A percentile compares a stretch with the other conserved stretches of the same genome.
These are phyloP conservation scores for Nomada flava DNA, from an alignment of 2,888 invertebrate species.

Conservation along the genomic window DNA sequence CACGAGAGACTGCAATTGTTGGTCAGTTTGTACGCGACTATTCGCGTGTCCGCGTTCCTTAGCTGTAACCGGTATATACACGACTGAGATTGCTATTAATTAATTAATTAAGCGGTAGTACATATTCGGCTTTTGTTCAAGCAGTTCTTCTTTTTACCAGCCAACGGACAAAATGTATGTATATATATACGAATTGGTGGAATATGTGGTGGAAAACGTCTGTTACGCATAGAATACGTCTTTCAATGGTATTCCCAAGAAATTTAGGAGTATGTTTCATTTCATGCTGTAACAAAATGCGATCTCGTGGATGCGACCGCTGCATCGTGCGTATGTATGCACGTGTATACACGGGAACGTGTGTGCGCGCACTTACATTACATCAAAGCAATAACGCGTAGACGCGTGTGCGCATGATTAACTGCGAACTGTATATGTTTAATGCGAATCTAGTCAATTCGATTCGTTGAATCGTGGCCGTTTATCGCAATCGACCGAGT, in stretches of 20 bases:
- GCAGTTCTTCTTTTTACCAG: slow-evolving; percentile 22
- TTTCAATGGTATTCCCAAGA: background rate
- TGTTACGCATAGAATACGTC: background rate
- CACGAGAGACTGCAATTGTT: slow-evolving; percentile 15
- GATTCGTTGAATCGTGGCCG: slow-evolving; percentile 64
- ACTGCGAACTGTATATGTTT: slow-evolving; percentile 52
- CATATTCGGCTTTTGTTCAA: slow-evolving; percentile 14
- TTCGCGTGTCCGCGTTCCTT: slow-evolving; percentile 15
- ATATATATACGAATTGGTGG: slow-evolving; percentile 20
- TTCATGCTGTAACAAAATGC: slow-evolving; percentile 23
- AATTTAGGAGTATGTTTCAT: slow-evolving; percentile 23
- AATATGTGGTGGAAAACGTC: slow-evolving; percentile 3
- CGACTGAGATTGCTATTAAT: slow-evolving; percentile 27
- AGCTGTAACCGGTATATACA: slow-evolving; percentile 1
- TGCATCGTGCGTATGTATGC: slow-evolving; percentile 5
- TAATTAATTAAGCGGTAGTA: slow-evolving; percentile 9
- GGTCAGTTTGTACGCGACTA: slow-evolving; percentile 33
- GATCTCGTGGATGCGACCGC: slow-evolving; percentile 4
- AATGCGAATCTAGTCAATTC: slow-evolving; percentile 65
- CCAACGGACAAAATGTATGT: slow-evolving; percentile 8
- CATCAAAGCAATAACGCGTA: slow-evolving; percentile 54
- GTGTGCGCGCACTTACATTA: slow-evolving; percentile 22
- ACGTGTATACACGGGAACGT: background rate
- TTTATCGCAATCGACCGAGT: slow-evolving; percentile 47
- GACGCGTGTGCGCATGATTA: slow-evolving; percentile 50